These are phyloP conservation scores for Podarcis raffonei DNA, from an alignment of 2,113 vertebrate genomes.

Conservation along the genomic window DNA sequence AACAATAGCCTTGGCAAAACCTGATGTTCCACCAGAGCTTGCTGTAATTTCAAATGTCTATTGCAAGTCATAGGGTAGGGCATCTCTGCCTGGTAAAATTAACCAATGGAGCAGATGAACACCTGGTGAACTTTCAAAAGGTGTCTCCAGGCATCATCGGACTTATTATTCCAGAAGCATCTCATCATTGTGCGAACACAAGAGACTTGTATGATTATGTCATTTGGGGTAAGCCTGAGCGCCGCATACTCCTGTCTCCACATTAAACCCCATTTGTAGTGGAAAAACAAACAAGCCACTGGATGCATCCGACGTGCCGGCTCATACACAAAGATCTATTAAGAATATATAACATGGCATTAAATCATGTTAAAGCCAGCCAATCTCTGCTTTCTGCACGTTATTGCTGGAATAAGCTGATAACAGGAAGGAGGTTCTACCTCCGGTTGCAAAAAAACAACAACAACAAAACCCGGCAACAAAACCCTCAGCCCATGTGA, in stretches of 20 bases:
- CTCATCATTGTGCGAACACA: conserved; percentile 36
- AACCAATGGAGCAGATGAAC: conserved; percentile 7
- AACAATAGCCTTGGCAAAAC: conserved; percentile 56
- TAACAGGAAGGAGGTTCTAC: conserved; percentile 39
- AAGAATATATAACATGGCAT: background rate
- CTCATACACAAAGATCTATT: background rate
- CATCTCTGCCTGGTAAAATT: conserved; percentile 61
- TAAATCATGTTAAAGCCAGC: background rate
- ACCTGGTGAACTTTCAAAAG: conserved; percentile 49
- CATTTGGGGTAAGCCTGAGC: background rate
- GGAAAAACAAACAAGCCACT: background rate
- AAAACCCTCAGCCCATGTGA: conserved; percentile 44
- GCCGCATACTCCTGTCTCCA: conserved; percentile 10
- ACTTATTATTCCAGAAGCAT: conserved; percentile 40
- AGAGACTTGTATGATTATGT: conserved; percentile 38
- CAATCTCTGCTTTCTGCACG: background rate
- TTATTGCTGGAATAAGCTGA: background rate
- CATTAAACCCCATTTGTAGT: conserved; percentile 23
- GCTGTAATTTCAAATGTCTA: conserved; percentile 66
- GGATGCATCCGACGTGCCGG: background rate
- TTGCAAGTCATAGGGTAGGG: conserved; percentile 51
- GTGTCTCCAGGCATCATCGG: conserved; percentile 35
- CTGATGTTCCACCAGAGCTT: conserved; percentile 59
- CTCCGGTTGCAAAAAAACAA: conserved; percentile 36
- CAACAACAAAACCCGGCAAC: background rate